Evolutionary conservation across 2,888 invertebrate genomes (phyloP), one percentile per base, ranked within the genome.

Genomic region (Cloeon dipterum): DNA sequence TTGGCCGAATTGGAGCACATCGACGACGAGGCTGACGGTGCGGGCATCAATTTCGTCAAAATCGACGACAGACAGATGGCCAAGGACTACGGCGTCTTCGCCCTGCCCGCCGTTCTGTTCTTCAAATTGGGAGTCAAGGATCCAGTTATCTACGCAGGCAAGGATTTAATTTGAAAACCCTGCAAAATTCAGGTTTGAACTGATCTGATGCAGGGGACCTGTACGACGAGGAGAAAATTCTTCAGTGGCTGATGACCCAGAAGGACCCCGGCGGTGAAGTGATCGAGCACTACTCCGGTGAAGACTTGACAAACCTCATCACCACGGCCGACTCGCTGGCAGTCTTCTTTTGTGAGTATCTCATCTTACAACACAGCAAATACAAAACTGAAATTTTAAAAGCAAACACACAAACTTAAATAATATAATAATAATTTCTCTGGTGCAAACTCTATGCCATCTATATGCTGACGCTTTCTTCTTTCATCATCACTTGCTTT

Each of bases 181-280:
- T n/a, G n/a, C n/a, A n/a, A n/a, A n/a, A n/a, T n/a, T n/a, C n/a
- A n/a, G n/a, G n/a, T n/a, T n/a, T n/a, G n/a, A 8, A 23, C 23
- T 23, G 7, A 11, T 8, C 23, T 23, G 7, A 11, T 7, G 23
- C 11, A 77, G 78, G 85, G 46, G 83, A 85, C 55, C 58, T 85
- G 29, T 83, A 82, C 52, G 81, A 83, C 50, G 83, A 85, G 57
- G 75, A 81, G 47, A 77, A 77, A 53, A 73, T 89, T 45, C 61
- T 89, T n/a, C 78, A 74, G 53, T 89, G 89, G 89, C 59, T 89
- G 40, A 55, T 89, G 48, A 77, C 81, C 26, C 85, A 89, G 58
- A 88, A 89, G 55, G 85, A 89, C 60, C 89, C 89, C 36, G 73
- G 79, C 34, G 83, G 85, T 32, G 86, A 88, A 52, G 72, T 83